Conservation (phyloP, 2,888 invertebrate genomes). For the Erebia aethiops region DNA sequence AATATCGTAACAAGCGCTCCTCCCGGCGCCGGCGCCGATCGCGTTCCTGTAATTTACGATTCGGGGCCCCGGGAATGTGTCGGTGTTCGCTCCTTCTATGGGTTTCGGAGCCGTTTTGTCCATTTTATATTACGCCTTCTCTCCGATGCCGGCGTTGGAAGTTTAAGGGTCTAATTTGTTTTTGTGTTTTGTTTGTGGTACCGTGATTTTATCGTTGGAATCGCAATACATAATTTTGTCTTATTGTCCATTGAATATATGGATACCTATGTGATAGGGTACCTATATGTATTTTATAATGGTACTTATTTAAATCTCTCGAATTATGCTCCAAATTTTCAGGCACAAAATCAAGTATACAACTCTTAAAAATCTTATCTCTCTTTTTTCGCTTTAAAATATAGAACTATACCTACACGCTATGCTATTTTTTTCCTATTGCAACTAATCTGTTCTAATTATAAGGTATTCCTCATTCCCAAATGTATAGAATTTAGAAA, state of each 20-base stretch:
- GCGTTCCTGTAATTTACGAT: slow-evolving; percentile 76
- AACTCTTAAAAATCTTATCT: too few species aligned
- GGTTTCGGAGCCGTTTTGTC: slow-evolving; percentile 59
- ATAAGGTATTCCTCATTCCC: background rate
- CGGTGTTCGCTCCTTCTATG: slow-evolving; percentile 66
- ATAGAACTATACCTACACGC: too few species aligned
- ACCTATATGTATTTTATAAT: too few species aligned
- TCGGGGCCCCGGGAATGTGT: slow-evolving; percentile 73
- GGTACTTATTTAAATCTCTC: background rate
- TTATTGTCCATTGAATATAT: background rate
- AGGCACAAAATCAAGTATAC: too few species aligned
- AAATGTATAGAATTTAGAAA: background rate
- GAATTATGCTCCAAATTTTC: too few species aligned
- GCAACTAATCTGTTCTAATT: background rate
- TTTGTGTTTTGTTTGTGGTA: slow-evolving; percentile 31
- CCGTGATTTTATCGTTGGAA: slow-evolving; percentile 20
- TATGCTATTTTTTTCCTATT: background rate
- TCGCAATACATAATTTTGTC: slow-evolving; percentile 20
- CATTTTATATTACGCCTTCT: slow-evolving; percentile 63
- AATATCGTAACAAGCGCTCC: slow-evolving; percentile 82
- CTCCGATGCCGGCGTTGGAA: slow-evolving; percentile 33
- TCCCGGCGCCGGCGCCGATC: slow-evolving; percentile 78
- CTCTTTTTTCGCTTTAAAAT: too few species aligned
- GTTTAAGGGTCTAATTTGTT: slow-evolving; percentile 51
- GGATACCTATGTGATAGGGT: too few species aligned